Percentiles rank a stretch among this genome's conserved stretches.
Conservation (phyloP, 2,888 invertebrate species). For the Eilema depressum region DNA sequence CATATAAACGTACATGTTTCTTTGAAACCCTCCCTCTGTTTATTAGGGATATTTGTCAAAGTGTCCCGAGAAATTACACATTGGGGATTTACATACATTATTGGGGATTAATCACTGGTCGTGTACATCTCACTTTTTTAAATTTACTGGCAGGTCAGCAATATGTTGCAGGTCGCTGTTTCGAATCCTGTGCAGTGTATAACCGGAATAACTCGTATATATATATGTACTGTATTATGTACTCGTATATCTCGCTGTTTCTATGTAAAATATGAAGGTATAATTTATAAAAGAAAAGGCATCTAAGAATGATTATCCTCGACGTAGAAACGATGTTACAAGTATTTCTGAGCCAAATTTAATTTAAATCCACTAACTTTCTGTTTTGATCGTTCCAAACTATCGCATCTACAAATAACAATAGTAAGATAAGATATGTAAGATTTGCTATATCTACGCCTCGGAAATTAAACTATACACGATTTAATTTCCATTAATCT, state of each 20-base stretch:
- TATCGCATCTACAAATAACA: too few species aligned
- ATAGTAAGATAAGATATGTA: too few species aligned
- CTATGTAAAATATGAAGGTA: neutral
- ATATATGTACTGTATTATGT: neutral
- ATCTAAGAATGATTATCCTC: neutral
- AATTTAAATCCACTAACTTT: too few species aligned
- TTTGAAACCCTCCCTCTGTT: conserved; percentile 15
- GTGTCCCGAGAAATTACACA: neutral
- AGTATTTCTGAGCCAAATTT: too few species aligned
- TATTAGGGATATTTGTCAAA: neutral
- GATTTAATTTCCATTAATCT: too few species aligned
- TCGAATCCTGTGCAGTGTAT: neutral
- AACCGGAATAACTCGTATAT: too few species aligned
- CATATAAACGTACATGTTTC: conserved; percentile 59
- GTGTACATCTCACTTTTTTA: neutral
- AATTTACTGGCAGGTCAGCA: neutral
- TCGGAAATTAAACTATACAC: too few species aligned
- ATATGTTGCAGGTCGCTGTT: neutral
- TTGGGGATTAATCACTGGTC: neutral
- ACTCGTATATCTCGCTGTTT: neutral
- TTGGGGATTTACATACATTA: neutral
- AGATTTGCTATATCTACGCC: too few species aligned
- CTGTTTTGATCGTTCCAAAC: too few species aligned
- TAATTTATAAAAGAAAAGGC: neutral
- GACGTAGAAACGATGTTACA: too few species aligned